Percentiles rank a stretch among this genome's conserved stretches.
Evolutionary conservation across 2,888 invertebrate species (phyloP).

Genomic region (Perizoma affinitatum): DNA sequence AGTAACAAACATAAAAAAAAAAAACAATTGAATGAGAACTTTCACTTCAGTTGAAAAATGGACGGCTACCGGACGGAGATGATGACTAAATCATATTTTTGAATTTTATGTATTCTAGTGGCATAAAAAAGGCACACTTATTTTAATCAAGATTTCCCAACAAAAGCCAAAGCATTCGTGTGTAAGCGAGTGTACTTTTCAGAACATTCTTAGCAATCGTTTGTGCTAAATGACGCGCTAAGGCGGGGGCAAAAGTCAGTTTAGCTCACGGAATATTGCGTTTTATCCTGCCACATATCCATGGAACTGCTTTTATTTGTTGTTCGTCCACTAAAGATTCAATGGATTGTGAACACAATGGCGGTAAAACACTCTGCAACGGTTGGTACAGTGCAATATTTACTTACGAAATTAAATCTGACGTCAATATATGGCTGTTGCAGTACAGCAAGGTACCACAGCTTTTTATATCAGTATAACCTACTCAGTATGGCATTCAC

Average conservation of each 20-base stretch:
- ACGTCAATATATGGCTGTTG: slow-evolving; percentile 18
- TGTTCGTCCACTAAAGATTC: slow-evolving; percentile 60
- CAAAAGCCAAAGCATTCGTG: slow-evolving; percentile 28
- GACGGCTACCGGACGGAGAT: too few relatives aligned
- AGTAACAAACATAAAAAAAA: too few relatives aligned
- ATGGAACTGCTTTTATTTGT: slow-evolving; percentile 58
- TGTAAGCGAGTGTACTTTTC: slow-evolving; percentile 36
- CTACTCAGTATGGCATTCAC: too few relatives aligned
- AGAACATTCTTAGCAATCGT: slow-evolving; percentile 37
- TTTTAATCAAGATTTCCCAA: slow-evolving; percentile 27
- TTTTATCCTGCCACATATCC: slow-evolving; percentile 51
- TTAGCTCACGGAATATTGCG: slow-evolving; percentile 56
- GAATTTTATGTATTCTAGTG: not conserved
- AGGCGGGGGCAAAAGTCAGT: slow-evolving; percentile 47
- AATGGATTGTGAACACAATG: slow-evolving; percentile 71
- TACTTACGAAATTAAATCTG: slow-evolving; percentile 47
- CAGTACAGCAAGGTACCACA: not conserved
- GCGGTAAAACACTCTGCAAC: slow-evolving; percentile 58
- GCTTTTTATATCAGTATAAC: too few relatives aligned
- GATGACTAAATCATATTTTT: too few relatives aligned
- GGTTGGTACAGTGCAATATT: slow-evolving; percentile 53
- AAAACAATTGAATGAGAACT: too few relatives aligned
- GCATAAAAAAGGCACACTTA: slow-evolving; percentile 21
- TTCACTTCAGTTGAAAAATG: too few relatives aligned
- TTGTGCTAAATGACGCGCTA: slow-evolving; percentile 40